phyloP scores from a whole-genome alignment of 1,140 invertebrate species.

The Cydia amplana region DNA sequence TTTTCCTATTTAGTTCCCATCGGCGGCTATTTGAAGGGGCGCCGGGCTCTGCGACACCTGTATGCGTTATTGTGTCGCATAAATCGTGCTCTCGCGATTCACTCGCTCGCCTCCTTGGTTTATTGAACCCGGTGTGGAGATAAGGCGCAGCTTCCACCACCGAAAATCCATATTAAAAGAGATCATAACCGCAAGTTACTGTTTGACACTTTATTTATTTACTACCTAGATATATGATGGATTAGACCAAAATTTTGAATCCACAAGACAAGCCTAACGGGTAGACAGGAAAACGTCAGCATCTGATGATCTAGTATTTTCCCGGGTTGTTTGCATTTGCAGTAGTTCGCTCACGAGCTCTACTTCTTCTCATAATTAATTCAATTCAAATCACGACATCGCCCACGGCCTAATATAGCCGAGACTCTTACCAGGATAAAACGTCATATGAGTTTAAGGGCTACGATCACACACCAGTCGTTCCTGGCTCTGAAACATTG shows the following conservation, averaged over 20 bases:
- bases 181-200: background rate
- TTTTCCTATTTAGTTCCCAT: slow-evolving; percentile 67
- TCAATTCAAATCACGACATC: slow-evolving; percentile 77
- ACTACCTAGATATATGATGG: background rate
- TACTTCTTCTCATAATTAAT: slow-evolving; percentile 73
- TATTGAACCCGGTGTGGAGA: slow-evolving; percentile 70
- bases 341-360: slow-evolving; percentile 56
- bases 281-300: slow-evolving; percentile 12
- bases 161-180: slow-evolving; percentile 43
- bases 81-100: slow-evolving; percentile 66
- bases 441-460: slow-evolving; percentile 1
- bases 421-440: slow-evolving; percentile 39
- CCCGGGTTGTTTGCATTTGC: slow-evolving; percentile 60
- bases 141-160: slow-evolving; percentile 57
- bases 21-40: slow-evolving; percentile 67
- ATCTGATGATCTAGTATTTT: slow-evolving; percentile 56
- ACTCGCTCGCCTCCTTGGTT: slow-evolving; percentile 60
- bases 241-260: background rate
- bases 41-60: slow-evolving; percentile 68
- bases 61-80: slow-evolving; percentile 76
- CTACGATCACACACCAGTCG: background rate
- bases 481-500: background rate
- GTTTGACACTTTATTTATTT: background rate
- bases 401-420: slow-evolving; percentile 70
- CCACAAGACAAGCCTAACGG: background rate